Conservation (phyloP, 1,140 invertebrate species). For the Ladona fulva region DNA sequence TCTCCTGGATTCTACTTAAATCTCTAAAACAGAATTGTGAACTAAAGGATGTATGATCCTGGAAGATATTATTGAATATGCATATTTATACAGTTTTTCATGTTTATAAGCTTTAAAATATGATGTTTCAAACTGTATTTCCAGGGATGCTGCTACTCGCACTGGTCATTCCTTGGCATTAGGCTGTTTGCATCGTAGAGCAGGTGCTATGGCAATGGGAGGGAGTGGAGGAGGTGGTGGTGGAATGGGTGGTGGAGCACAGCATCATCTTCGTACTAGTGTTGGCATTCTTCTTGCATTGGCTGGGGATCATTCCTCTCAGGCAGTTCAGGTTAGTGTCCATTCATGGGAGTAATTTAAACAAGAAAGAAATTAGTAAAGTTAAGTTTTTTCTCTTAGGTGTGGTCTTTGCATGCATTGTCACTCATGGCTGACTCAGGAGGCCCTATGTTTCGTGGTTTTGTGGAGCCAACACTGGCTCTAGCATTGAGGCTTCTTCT, state of each 20-base stretch:
- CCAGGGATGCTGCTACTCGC: conserved; percentile 74
- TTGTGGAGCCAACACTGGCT: conserved; percentile 88
- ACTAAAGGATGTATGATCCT: background rate
- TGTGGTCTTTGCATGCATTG: conserved; percentile 93
- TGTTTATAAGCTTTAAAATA: background rate
- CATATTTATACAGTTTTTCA: background rate
- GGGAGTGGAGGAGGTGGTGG: conserved; percentile 38
- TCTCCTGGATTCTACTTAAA: too few species aligned
- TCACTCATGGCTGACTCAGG: conserved; percentile 94
- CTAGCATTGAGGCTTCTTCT: conserved; percentile 82
- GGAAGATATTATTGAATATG: background rate
- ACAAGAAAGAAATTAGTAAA: conserved; percentile 11
- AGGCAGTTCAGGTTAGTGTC: conserved; percentile 71
- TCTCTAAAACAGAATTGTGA: too few species aligned
- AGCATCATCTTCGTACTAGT: conserved; percentile 85
- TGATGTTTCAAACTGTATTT: background rate
- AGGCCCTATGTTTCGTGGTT: conserved; percentile 95
- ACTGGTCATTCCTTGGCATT: conserved; percentile 90
- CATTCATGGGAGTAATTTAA: background rate
- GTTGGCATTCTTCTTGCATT: conserved; percentile 89
- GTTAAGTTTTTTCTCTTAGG: conserved; percentile 42
- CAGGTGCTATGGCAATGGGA: conserved; percentile 41
- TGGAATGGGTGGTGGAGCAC: conserved; percentile 82
- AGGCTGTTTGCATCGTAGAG: conserved; percentile 76
- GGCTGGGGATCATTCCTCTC: conserved; percentile 84